Evolutionary conservation across 2,797 vertebrate species (phyloP).

Genomic region (Coregonus sp.): DNA sequence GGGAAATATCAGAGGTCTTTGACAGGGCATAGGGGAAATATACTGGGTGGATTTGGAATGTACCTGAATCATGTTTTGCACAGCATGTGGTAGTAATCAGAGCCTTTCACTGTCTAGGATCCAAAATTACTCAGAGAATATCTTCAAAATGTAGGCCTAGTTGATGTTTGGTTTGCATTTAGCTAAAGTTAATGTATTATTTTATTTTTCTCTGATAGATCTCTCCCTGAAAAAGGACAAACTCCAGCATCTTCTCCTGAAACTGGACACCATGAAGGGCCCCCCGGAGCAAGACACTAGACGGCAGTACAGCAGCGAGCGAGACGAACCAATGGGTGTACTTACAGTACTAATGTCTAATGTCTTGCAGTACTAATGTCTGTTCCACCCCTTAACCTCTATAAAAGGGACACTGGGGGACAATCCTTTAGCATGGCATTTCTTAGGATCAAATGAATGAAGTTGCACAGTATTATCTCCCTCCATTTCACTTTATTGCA

Average conservation of each 20-base stretch:
- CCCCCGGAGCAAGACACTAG: not conserved
- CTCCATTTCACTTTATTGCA: not conserved
- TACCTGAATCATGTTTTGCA: no score
- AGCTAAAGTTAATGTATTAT: not conserved
- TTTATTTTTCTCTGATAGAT: not conserved
- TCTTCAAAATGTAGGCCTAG: not conserved
- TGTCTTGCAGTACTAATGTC: no score
- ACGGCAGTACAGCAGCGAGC: not conserved
- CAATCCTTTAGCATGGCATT: no score
- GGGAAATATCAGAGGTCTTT: not conserved
- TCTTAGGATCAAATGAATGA: not conserved
- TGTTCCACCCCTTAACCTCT: no score
- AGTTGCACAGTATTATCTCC: not conserved
- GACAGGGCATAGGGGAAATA: no score
- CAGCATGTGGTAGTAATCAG: no score
- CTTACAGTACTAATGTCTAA: not conserved
- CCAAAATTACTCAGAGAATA: not conserved
- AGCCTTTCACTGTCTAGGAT: no score
- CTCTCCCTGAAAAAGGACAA: conserved; percentile 9
- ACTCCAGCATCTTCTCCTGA: conserved; percentile 1
- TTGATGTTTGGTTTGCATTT: no score
- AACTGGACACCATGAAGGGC: conserved; percentile 9
- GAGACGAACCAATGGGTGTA: not conserved
- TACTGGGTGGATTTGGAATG: no score
- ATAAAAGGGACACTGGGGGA: no score